Evolutionary conservation across 2,113 vertebrate species (phyloP), one percentile per base, ranked within the genome.

Genomic region (Coryphaenoides rupestris): DNA sequence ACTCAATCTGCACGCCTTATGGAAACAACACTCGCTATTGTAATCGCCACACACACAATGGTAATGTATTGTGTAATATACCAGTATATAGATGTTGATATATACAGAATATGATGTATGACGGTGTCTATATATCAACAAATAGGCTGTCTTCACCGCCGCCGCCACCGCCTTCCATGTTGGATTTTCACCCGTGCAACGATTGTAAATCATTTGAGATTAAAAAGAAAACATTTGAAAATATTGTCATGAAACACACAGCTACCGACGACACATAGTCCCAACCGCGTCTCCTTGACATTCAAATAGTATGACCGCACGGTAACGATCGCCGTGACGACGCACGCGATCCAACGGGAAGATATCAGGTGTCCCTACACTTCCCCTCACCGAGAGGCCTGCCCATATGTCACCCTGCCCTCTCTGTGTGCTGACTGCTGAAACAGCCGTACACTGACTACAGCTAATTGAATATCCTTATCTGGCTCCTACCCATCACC

Each of bases 381-480:
- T 62, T 70, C 55, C 65, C 54, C 55, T 68, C 9, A 40, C 33
- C 9, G 33, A 40, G 33, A 5, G 9, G 63, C 75, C 63, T 73
- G 46, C 65, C 68, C 70, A 68, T 72, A 66, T 74, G 78, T 79
- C 69, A 73, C 26, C 63, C 17, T 3, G 75, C 65, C 21, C 59
- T 13, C 62, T 13, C 62, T 65, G 2, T 55, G 63, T 66, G 69
- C 19, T 3, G 71, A 69, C 75, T 68, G 65, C 2, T 65, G 66
- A 70, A 63, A 63, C 46, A 12, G 49, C 55, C 68, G 65, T 49
- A 57, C 55, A 62, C 40, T 55, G 62, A 79, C 73, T 66, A 54
- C 7, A 45, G 62, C 76, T 85, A 85, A 81, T 78, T 87, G 81
- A 89, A 82, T 83, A 78, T 79, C 69, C 81, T 84, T 85, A 85